Percentiles rank a stretch among this genome's conserved stretches.
Evolutionary conservation across 2,113 vertebrate genomes (phyloP).

Genomic region (Kryptolebias marmoratus): DNA sequence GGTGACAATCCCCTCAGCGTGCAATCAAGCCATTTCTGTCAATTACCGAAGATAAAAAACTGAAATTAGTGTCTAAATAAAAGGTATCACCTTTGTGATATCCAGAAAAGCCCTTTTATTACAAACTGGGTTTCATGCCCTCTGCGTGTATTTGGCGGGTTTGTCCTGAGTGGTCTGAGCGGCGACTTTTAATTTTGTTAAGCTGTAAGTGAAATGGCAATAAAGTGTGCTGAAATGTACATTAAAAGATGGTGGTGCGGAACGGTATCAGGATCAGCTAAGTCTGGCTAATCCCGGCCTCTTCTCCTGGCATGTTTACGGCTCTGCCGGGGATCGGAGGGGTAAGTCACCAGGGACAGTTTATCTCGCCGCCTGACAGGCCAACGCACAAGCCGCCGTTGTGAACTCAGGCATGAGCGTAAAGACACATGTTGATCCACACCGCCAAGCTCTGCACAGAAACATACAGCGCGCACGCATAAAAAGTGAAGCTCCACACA

Average conservation of each 20-base stretch:
- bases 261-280: conserved; percentile 40
- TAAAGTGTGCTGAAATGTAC: conserved; percentile 56
- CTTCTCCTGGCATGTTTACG: conserved; percentile 71
- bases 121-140: no score
- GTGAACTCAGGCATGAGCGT: conserved; percentile 20
- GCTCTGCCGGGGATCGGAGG: conserved; percentile 38
- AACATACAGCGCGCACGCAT: background rate
- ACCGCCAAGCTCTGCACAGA: conserved; percentile 10
- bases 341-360: conserved; percentile 49
- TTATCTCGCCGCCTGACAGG: conserved; percentile 59
- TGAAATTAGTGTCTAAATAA: background rate
- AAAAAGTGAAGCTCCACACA: conserved; percentile 18
- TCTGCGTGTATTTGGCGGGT: no score
- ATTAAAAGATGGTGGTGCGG: conserved; percentile 64
- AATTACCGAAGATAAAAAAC: background rate
- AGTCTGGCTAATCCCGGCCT: conserved; percentile 54
- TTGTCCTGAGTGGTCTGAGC: background rate
- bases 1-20: background rate
- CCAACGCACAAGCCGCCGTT: conserved; percentile 40
- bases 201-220: background rate
- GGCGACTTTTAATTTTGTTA: no score
- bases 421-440: conserved; percentile 16
- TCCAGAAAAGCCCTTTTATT: no score
- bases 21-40: background rate
- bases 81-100: background rate